Evolutionary conservation across 2,113 vertebrate genomes (phyloP).

Genomic region (Oceanodroma tethys): DNA sequence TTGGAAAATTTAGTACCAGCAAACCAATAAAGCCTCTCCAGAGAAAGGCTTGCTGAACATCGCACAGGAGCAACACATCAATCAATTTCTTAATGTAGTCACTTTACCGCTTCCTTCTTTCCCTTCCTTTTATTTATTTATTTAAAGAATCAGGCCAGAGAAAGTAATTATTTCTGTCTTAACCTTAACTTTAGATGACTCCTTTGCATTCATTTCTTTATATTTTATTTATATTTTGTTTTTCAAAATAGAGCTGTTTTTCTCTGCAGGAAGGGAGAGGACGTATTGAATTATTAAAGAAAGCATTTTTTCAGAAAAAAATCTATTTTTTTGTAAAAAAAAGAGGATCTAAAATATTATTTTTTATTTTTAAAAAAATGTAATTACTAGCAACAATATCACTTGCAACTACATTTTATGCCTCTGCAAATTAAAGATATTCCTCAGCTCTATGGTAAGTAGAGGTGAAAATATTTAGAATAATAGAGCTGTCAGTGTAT

Average conservation of each 20-base stretch:
- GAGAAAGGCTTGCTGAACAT: conserved; percentile 33
- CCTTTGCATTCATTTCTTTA: not conserved
- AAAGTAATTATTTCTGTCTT: not conserved
- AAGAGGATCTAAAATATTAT: not conserved
- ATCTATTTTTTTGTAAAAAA: not conserved
- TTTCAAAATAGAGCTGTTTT: not conserved
- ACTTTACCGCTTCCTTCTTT: conserved; percentile 21
- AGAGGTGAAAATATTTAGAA: not conserved
- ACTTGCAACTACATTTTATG: not conserved
- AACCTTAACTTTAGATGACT: not conserved
- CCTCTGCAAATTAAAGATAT: not conserved
- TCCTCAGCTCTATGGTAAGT: not conserved
- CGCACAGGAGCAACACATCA: conserved; percentile 7
- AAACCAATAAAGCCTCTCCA: conserved; percentile 51
- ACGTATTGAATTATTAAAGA: not conserved
- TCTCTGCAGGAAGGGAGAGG: not conserved
- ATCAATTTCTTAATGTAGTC: conserved; percentile 51
- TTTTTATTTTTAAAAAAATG: not conserved
- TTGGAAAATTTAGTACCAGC: conserved; percentile 56
- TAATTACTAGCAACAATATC: not conserved
- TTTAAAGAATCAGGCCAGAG: not conserved
- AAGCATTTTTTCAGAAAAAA: not conserved
- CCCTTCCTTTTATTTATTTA: not conserved
- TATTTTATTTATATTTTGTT: not conserved
- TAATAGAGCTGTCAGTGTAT: not conserved